Evolutionary conservation across 2,797 vertebrate species (phyloP), one percentile per base, ranked within the genome.

Genomic region (Typhlichthys subterraneus): DNA sequence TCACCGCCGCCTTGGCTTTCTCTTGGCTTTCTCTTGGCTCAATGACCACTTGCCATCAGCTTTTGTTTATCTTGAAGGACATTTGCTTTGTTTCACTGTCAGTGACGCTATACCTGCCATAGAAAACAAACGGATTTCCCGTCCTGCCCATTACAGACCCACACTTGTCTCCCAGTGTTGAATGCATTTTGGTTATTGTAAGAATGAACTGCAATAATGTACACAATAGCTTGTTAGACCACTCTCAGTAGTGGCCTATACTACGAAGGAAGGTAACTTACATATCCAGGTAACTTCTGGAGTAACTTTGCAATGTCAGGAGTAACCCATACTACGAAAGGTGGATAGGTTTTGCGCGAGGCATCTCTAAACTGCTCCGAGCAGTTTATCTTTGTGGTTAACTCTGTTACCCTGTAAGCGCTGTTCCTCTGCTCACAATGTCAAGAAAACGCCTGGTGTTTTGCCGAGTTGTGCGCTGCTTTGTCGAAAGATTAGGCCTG

Each of bases 21-120:
- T 17, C n/a, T 52, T 15, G 14, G 14, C 57, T 33, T 12, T 59
- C 23, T 31, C 45, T n/a, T 9, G 46, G 33, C 45, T 62, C 70
- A 68, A 75, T 70, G 59, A 60, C 45, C 47, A 67, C 57, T 56
- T 81, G 72, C 81, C 78, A 60, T 55, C 38, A 13, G 17, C 56
- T 59, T 65, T 60, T 76, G 53, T 66, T 75, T 81, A 66, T 51
- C 64, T 72, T 47, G 57, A 75, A 13, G 15, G 47, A 71, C 64
- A 47, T 59, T 47, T 1, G 7, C 19, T n/a, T n/a, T 54, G 45
- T 75, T 68, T 71, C 68, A 57, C 48, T 61, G 59, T 42, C n/a
- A 60, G 59, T 49, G 53, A 58, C 67, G 42, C 10, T 12, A 54
- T 48, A 51, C 48, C 57, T 12, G 45, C 23, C 23, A 53, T 17